phyloP scores from a whole-genome alignment of 2,797 vertebrate genomes.

The Rhabdomys pumilio region DNA sequence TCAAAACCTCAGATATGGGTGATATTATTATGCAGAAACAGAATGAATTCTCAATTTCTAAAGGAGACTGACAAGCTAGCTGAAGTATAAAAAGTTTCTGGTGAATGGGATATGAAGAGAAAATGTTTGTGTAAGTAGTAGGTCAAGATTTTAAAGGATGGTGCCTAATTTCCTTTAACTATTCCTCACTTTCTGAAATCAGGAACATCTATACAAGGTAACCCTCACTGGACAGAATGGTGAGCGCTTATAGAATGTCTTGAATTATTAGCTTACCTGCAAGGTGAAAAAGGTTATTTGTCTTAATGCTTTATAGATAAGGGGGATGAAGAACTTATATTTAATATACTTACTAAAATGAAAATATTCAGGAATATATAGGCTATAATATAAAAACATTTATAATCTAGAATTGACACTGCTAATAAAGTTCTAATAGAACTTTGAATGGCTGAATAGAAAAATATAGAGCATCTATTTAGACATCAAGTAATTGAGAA shows the following conservation, averaged over 20 bases:
- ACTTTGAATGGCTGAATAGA: constrained; percentile 1
- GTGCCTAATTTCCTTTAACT: not conserved
- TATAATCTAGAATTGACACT: not conserved
- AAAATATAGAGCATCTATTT: constrained; percentile 54
- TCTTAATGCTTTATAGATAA: not conserved
- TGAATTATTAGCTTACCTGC: not conserved
- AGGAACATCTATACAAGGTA: not conserved
- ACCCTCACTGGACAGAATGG: not conserved
- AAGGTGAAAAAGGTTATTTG: not conserved
- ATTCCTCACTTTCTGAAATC: not conserved
- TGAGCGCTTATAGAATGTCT: not conserved
- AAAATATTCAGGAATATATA: not conserved
- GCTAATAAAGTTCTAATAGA: not conserved
- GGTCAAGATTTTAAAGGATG: not conserved
- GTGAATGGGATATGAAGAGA: not conserved
- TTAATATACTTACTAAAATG: constrained; percentile 12
- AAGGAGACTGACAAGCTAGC: not conserved
- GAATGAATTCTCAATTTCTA: not conserved
- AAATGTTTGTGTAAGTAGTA: not conserved
- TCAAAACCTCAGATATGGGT: not conserved
- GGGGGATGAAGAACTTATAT: not conserved
- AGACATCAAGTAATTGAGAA: constrained; percentile 58
- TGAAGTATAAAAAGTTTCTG: not conserved
- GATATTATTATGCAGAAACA: not conserved
- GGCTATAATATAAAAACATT: constrained; percentile 29